Conservation (phyloP, 2,113 vertebrate genomes). For the Hyperopisus bebe region DNA sequence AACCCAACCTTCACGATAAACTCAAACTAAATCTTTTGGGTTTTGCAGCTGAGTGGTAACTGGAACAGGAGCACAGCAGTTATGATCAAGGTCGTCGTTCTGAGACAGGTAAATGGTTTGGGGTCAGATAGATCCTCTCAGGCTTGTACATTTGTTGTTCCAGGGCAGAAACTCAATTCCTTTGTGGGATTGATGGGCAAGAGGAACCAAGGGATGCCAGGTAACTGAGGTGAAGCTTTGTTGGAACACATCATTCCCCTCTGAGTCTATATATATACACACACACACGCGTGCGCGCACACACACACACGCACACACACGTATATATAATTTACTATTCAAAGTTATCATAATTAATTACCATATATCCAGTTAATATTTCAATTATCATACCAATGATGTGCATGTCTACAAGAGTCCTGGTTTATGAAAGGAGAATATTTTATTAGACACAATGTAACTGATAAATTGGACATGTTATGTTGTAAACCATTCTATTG, state of each 20-base stretch:
- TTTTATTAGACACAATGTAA: neutral
- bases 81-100: neutral
- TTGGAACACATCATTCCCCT: neutral
- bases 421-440: neutral
- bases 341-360: neutral
- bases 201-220: constrained; percentile 66
- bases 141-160: constrained; percentile 47
- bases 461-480: neutral
- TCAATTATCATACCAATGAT: neutral
- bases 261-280: neutral
- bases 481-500: constrained; percentile 29
- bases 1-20: neutral
- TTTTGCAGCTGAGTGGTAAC: neutral
- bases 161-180: constrained; percentile 78
- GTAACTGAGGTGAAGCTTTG: constrained; percentile 49
- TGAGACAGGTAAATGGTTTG: neutral
- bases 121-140: neutral
- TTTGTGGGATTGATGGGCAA: constrained; percentile 91
- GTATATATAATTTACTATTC: neutral
- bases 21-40: neutral
- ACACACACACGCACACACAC: too few species aligned
- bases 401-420: neutral
- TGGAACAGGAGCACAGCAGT: neutral
- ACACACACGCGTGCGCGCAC: too few species aligned
- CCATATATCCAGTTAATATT: neutral